These are phyloP conservation scores for Vombatus ursinus DNA, from an alignment of 2,113 vertebrate species.

Conservation along the genomic window DNA sequence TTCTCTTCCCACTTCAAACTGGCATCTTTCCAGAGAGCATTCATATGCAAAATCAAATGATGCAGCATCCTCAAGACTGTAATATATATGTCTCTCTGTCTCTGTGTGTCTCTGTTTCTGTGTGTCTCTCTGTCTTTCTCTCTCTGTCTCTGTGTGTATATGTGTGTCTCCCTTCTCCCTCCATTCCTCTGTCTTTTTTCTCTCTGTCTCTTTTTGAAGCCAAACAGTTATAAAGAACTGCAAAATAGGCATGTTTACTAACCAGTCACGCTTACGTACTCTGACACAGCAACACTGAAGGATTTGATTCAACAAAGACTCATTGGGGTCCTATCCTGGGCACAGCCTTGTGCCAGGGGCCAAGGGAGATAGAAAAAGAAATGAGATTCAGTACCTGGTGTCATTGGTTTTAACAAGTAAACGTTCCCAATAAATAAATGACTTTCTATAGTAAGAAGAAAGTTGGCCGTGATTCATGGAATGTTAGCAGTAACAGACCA, in stretches of 20 bases:
- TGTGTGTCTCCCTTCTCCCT: neutral
- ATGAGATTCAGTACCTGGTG: neutral
- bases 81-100: neutral
- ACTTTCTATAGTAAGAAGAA: neutral
- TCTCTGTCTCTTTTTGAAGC: neutral
- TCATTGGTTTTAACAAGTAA: neutral
- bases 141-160: too few species aligned
- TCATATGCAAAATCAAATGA: neutral
- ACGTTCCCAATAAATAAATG: neutral
- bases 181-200: neutral
- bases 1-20: neutral
- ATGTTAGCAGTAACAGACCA: neutral
- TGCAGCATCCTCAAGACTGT: neutral
- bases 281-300: neutral
- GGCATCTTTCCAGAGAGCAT: neutral
- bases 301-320: neutral
- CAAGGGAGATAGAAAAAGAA: neutral
- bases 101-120: too few species aligned
- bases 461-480: neutral
- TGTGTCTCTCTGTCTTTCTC: too few species aligned
- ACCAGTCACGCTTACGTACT: neutral
- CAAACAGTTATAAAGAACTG: neutral
- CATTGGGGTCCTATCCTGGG: neutral
- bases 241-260: neutral
- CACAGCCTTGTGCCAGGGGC: neutral